Base-by-base conservation (phyloP, 2,797 vertebrate species). In the Sternotherus odoratus region DNA sequence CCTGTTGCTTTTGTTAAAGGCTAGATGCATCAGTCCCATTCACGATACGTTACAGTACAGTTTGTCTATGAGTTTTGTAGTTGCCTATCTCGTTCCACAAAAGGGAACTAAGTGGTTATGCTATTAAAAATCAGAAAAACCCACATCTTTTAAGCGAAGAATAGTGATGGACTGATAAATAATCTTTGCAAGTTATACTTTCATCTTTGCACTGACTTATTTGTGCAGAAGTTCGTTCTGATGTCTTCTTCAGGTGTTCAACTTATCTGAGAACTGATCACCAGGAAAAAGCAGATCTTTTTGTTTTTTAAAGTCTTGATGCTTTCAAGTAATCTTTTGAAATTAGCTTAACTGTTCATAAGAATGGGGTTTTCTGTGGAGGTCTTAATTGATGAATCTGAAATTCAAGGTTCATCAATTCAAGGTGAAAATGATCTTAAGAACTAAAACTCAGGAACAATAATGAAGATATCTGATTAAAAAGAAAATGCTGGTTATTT, bases 281-380 rank as follows among this genome's bases (percentile, higher is more conserved):
- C 81, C 56, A 78, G 89, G 39, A 77, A 85, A 89, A 80, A 95
- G 91, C 90, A 94, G 85, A 84, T 95, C 91, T 80, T 46, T 92
- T 95, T 92, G 90, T 87, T 92, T 69, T 93, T 94, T 92, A 91
- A 96, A 95, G 92, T 94, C 93, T 93, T 93, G 83, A 79, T 94
- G 82, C 91, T 96, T 95, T 93, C 36, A 94, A 91, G 53, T 94
- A 95, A 97, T 93, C 91, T 79, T 95, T 85, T 60, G 51, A 93
- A 96, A 97, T 94, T 79, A 95, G 92, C 91, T 96, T 96, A 92
- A 84, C 72, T 56, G 93, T 96, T 95, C 93, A 93, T 95, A 96
- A 94, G 92, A 96, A 82, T 95, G 92, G 89, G 78, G 88, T 97
- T 94, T 93, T 82, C 82, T 94, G 79, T 8, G 39, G 5, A 84